A percentile compares a stretch with the other conserved stretches of the same genome.
These are phyloP conservation scores for Anarsia innoxiella DNA, from an alignment of 2,888 invertebrate species.

Conservation along the genomic window DNA sequence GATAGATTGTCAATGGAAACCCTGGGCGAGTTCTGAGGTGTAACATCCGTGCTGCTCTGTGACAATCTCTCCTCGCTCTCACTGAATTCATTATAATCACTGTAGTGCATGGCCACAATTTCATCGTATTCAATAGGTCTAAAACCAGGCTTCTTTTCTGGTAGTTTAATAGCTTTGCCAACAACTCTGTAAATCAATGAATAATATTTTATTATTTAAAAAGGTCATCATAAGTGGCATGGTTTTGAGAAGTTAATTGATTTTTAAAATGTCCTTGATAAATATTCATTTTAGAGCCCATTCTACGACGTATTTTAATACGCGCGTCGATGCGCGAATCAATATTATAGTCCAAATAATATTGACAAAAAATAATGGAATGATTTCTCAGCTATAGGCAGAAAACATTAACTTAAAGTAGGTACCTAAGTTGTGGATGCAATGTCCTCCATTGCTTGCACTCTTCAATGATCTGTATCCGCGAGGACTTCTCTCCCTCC, in stretches of 20 bases:
- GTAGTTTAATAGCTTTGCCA: slow-evolving; percentile 51
- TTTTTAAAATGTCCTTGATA: too few species aligned
- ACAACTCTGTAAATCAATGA: slow-evolving; percentile 48
- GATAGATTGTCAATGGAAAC: slow-evolving; percentile 33
- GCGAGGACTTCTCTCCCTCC: slow-evolving; percentile 61
- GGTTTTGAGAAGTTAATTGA: too few species aligned
- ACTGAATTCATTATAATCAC: slow-evolving; percentile 57
- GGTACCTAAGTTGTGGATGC: slow-evolving; percentile 75
- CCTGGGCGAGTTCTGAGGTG: slow-evolving; percentile 63
- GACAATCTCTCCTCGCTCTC: slow-evolving; percentile 63
- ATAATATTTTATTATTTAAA: slow-evolving; percentile 5
- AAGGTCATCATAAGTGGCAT: too few species aligned
- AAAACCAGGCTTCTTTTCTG: slow-evolving; percentile 43
- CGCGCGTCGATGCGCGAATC: too few species aligned
- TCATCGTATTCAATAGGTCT: slow-evolving; percentile 61
- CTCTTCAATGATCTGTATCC: slow-evolving; percentile 71
- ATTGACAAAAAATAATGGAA: too few species aligned
- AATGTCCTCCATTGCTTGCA: slow-evolving; percentile 75
- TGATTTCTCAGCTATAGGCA: too few species aligned
- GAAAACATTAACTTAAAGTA: background rate
- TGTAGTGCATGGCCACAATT: slow-evolving; percentile 62
- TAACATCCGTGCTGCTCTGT: slow-evolving; percentile 61
- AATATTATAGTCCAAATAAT: too few species aligned
- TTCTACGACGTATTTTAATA: too few species aligned
- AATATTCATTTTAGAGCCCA: too few species aligned